phyloP scores from a whole-genome alignment of 2,888 invertebrate genomes.

The Stenotaenia linearis region DNA sequence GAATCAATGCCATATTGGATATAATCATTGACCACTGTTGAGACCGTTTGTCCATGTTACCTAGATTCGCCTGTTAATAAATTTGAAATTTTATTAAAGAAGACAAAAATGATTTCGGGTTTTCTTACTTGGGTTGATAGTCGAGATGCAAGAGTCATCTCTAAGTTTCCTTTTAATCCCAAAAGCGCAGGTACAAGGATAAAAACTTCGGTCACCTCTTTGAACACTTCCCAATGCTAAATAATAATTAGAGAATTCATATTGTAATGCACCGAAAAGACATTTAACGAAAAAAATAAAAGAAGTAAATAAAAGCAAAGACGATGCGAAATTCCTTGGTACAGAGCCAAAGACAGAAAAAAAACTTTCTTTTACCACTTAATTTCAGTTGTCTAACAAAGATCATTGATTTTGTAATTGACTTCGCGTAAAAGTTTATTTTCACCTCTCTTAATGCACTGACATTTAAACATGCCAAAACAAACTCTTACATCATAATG shows the following conservation, averaged over 20 bases:
- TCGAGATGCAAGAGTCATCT: conserved; percentile 93
- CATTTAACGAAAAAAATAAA: too few species aligned
- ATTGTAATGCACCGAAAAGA: neutral
- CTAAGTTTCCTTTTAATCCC: conserved; percentile 85
- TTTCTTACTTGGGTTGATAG: conserved; percentile 72
- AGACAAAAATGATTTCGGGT: neutral
- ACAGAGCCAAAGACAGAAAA: neutral
- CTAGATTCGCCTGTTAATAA: conserved; percentile 65
- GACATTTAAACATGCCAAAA: neutral
- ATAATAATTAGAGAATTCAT: conserved; percentile 43
- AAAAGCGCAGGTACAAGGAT: conserved; percentile 74
- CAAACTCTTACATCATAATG: neutral
- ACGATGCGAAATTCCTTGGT: neutral
- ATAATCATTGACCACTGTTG: conserved; percentile 66
- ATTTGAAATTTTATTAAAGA: neutral
- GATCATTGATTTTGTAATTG: too few species aligned
- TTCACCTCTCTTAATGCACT: too few species aligned
- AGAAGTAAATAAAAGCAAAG: too few species aligned
- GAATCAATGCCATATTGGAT: conserved; percentile 84
- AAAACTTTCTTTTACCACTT: too few species aligned
- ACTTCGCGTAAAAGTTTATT: too few species aligned
- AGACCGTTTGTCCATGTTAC: conserved; percentile 69
- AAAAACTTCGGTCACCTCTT: conserved; percentile 63
- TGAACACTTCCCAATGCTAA: conserved; percentile 70
- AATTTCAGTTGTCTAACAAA: neutral